These are phyloP conservation scores for Microchrysa polita DNA, from an alignment of 2,888 invertebrate genomes.

Conservation along the genomic window DNA sequence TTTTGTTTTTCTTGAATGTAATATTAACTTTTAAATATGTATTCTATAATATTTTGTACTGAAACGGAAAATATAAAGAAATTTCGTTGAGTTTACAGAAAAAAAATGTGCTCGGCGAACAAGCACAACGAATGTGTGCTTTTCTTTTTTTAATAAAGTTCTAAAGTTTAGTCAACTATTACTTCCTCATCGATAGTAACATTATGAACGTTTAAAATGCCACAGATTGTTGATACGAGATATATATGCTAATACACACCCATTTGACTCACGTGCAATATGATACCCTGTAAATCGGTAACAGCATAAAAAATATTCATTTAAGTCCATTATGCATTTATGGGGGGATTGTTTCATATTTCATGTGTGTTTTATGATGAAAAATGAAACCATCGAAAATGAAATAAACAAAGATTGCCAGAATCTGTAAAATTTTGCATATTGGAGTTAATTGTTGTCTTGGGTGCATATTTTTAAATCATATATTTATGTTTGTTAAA, in stretches of 20 bases:
- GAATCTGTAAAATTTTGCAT: no score
- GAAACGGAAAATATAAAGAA: neutral
- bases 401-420: no score
- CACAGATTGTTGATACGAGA: constrained; percentile 26
- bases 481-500: no score
- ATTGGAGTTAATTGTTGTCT: no score
- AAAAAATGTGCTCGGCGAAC: neutral
- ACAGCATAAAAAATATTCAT: neutral
- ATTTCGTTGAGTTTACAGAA: neutral
- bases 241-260: constrained; percentile 4
- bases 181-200: neutral
- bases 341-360: no score
- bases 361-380: no score
- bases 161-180: neutral
- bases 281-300: neutral
- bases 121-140: neutral
- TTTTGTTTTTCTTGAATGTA: neutral
- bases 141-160: neutral
- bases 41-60: neutral
- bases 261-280: neutral
- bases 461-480: no score
- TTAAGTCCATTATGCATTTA: neutral
- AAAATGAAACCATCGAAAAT: no score
- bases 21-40: no score
- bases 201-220: constrained; percentile 6